Percentiles rank a stretch among this genome's conserved stretches.
Conservation (phyloP, 2,797 vertebrate genomes). For the Siniperca undulata region DNA sequence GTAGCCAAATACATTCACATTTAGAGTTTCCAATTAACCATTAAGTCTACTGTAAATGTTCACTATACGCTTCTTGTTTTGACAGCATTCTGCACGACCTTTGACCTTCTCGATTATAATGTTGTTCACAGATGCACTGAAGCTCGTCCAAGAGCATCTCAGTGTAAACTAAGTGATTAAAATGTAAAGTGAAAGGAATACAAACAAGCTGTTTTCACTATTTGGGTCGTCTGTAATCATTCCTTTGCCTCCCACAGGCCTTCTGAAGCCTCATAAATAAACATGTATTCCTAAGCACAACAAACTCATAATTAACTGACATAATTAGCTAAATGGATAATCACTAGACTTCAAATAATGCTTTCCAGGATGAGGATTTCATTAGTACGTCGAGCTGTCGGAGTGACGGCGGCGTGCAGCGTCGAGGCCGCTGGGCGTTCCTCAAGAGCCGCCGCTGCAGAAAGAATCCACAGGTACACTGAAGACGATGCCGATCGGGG, state of each 20-base stretch:
- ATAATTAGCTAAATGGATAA: neutral
- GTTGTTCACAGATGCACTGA: accelerated
- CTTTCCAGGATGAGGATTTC: neutral
- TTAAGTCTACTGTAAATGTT: too few relatives aligned
- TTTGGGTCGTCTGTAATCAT: neutral
- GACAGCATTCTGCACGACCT: neutral
- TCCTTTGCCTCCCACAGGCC: accelerated
- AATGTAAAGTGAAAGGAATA: neutral
- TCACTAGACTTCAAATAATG: neutral
- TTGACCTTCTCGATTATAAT: neutral
- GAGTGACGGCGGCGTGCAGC: neutral
- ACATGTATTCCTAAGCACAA: neutral
- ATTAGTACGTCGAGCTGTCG: neutral
- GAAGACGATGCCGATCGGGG: neutral
- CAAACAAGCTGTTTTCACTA: neutral
- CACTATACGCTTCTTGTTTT: neutral
- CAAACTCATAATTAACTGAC: neutral
- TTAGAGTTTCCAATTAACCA: too few relatives aligned
- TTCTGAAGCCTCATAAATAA: neutral
- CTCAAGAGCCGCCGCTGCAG: neutral
- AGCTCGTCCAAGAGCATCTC: neutral
- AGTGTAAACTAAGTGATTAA: accelerated
- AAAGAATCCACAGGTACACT: neutral
- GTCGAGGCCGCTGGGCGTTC: neutral
- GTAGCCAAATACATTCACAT: too few relatives aligned